phyloP scores from a whole-genome alignment of 2,797 vertebrate genomes.

The Nannoperca australis region DNA sequence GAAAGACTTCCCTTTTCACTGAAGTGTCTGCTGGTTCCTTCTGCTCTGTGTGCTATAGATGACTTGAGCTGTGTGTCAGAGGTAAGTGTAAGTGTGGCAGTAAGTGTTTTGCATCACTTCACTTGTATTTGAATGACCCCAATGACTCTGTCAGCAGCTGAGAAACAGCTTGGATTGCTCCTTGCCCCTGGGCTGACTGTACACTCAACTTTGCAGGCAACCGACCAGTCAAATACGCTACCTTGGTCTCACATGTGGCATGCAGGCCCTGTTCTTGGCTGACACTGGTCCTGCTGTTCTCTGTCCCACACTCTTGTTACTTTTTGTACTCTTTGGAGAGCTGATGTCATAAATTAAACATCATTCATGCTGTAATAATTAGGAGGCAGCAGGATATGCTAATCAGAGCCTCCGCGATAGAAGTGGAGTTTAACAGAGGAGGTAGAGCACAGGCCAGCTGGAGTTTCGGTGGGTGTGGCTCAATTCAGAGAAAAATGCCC shows the following conservation, averaged over 20 bases:
- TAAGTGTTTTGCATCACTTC: constrained; percentile 23
- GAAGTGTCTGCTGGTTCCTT: not conserved
- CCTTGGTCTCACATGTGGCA: constrained; percentile 73
- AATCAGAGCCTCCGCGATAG: constrained; percentile 61
- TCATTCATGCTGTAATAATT: constrained; percentile 68
- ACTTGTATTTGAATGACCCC: constrained; percentile 40
- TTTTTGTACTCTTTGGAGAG: constrained; percentile 55
- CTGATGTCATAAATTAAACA: constrained; percentile 82
- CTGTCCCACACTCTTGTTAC: constrained; percentile 46
- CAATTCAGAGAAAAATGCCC: constrained; percentile 36
- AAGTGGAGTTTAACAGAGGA: constrained; percentile 36
- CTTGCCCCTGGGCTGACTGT: constrained; percentile 47
- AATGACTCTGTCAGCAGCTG: constrained; percentile 60
- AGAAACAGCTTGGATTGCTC: constrained; percentile 53
- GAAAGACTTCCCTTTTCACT: not conserved
- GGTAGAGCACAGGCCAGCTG: constrained; percentile 46
- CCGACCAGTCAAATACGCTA: constrained; percentile 24
- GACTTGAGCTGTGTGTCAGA: not conserved
- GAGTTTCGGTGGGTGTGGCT: constrained; percentile 37
- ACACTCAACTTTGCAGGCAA: constrained; percentile 48
- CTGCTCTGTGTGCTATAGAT: not conserved
- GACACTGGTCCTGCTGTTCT: constrained; percentile 52
- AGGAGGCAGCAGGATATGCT: constrained; percentile 68
- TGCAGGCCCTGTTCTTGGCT: constrained; percentile 70
- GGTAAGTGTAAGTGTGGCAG: not conserved